phyloP scores from a whole-genome alignment of 2,888 invertebrate genomes.

The Theretra japonica region DNA sequence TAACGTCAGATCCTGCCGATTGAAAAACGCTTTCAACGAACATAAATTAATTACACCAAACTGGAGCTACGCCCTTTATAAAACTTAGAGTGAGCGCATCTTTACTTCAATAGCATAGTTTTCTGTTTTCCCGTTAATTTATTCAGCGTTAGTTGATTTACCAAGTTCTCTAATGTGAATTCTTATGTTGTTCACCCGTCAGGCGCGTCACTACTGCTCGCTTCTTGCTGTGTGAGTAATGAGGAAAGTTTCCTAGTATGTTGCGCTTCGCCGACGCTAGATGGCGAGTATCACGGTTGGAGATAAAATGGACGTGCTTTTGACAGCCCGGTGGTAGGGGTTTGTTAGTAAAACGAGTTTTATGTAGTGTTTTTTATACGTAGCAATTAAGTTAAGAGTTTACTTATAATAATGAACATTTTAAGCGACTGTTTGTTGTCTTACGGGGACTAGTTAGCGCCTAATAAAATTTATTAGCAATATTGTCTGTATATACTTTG shows the following conservation, averaged over 20 bases:
- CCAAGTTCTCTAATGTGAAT: slow-evolving; percentile 32
- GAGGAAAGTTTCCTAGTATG: slow-evolving; percentile 31
- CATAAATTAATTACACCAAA: slow-evolving; percentile 3
- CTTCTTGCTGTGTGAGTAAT: slow-evolving; percentile 26
- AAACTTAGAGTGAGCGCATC: slow-evolving; percentile 4
- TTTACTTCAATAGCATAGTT: slow-evolving; percentile 44
- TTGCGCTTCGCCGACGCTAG: slow-evolving; percentile 15
- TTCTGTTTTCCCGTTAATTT: slow-evolving; percentile 44
- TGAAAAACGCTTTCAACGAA: not conserved
- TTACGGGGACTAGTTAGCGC: too few species aligned
- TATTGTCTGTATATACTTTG: too few species aligned
- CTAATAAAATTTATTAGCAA: too few species aligned
- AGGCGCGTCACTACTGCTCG: slow-evolving; percentile 12
- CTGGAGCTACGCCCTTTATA: slow-evolving; percentile 7
- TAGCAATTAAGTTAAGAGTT: too few species aligned
- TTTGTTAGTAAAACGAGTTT: not conserved
- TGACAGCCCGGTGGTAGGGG: not conserved
- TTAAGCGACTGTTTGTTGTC: too few species aligned
- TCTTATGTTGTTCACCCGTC: slow-evolving; percentile 28
- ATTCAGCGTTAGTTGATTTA: slow-evolving; percentile 34
- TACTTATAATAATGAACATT: too few species aligned
- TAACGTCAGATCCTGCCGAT: not conserved
- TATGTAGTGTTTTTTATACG: too few species aligned
- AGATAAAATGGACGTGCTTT: not conserved
- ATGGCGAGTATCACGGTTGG: slow-evolving; percentile 7